Conservation (phyloP, 2,113 vertebrate species). For the Carlito syrichta region DNA sequence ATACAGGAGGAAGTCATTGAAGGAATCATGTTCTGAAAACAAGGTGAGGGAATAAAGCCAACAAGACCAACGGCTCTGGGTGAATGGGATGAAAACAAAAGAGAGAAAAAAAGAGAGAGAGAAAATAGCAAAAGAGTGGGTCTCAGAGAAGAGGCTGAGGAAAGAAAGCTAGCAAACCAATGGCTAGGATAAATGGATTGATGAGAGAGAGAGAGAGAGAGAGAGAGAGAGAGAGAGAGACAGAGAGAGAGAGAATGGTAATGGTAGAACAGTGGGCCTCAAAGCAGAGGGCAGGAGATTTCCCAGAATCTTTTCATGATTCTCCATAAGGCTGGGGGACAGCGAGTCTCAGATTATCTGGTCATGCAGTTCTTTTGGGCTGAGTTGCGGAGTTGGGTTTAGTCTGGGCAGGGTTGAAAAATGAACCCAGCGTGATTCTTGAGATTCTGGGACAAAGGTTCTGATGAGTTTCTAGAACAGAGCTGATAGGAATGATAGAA, state of each 20-base stretch:
- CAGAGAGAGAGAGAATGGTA: neutral
- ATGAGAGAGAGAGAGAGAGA: rapidly evolving
- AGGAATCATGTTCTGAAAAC: neutral
- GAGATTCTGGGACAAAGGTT: neutral
- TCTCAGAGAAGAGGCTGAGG: neutral
- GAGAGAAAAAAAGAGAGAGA: rapidly evolving
- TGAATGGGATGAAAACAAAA: neutral
- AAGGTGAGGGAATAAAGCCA: neutral
- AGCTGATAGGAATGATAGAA: neutral
- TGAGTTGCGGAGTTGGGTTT: neutral
- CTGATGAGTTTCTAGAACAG: neutral
- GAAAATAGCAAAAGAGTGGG: neutral
- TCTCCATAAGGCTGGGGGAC: neutral
- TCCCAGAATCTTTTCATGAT: neutral
- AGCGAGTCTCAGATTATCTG: neutral
- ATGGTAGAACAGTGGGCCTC: neutral
- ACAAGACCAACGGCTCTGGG: neutral
- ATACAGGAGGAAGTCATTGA: neutral
- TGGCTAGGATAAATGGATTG: no score
- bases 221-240: rapidly evolving
- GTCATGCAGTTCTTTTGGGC: neutral
- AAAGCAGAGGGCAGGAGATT: no score
- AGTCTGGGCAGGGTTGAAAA: neutral
- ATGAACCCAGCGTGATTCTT: neutral
- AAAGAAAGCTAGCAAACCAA: neutral